Evolutionary conservation across 2,113 vertebrate genomes (phyloP), one percentile per base, ranked within the genome.

Genomic region (Protomyctophum bolini): DNA sequence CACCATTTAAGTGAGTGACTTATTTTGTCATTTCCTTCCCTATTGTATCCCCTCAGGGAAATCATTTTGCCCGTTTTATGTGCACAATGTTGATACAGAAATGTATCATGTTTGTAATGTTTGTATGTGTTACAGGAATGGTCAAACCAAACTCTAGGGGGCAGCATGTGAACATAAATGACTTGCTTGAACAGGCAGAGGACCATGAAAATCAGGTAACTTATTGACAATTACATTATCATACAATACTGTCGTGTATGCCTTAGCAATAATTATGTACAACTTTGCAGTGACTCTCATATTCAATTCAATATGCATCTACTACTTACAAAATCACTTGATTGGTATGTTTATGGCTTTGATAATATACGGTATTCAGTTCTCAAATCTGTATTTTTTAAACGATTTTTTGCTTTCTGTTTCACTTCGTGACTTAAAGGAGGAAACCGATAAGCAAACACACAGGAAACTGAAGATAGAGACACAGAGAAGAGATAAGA

Each of bases 1-100:
- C 7, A 71, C 7, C 81, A 86, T 72, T 69, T 73, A 54, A 73
- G 91, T 91, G 69, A 88, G 84, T 66, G n/a, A 12, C 9, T 50
- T 29, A 1, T 8, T 45, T 29, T 2, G 21, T 8, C 33, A 28
- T 6, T 55, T 66, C 15, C 8, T 4, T 29, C 21, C 58, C 15
- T 12, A 41, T 0, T 10, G 49, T 41, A 21, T 11, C 7, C 48
- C 47, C 33, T 55, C 65, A 33, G 4, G 33, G 33, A 33, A 33
- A 33, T 33, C 2, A 33, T 33, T 33, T 33, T 2, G 4, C 33
- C 33, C 4, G 33, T 33, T 33, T 33, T 4, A 33, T 33, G 33
- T 33, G 33, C 33, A 33, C 33, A 33, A 33, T 33, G 33, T 33
- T 33, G 33, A 33, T 33, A 2, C 4, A 2, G 33, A n/a, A n/a